phyloP scores from a whole-genome alignment of 2,888 invertebrate genomes.

The Dasypogon diadema region DNA sequence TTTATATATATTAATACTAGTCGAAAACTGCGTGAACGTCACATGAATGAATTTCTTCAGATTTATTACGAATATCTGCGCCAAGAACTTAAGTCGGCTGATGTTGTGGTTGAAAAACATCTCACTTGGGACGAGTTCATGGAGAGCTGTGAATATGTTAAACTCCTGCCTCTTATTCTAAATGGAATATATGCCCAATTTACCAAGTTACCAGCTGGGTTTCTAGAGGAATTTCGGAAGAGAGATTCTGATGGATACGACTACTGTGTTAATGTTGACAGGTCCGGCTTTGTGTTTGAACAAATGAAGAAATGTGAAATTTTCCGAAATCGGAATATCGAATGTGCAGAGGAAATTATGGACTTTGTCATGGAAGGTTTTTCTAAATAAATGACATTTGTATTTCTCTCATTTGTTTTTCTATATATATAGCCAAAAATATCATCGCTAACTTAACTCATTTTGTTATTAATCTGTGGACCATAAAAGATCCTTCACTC shows the following conservation, averaged over 20 bases:
- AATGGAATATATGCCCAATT: slow-evolving; percentile 66
- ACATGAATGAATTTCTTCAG: slow-evolving; percentile 61
- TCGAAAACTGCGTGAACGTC: slow-evolving; percentile 14
- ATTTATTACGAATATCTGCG: slow-evolving; percentile 70
- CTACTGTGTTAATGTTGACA: slow-evolving; percentile 60
- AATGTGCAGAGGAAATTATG: slow-evolving; percentile 34
- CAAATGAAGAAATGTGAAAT: slow-evolving; percentile 16
- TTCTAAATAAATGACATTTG: not conserved
- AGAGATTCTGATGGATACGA: slow-evolving; percentile 60
- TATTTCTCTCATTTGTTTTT: too few relatives aligned
- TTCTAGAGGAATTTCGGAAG: slow-evolving; percentile 59
- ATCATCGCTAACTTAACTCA: too few relatives aligned
- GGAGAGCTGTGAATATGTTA: slow-evolving; percentile 63
- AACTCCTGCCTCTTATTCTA: slow-evolving; percentile 69
- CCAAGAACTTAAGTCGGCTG: slow-evolving; percentile 63
- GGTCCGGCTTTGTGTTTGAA: slow-evolving; percentile 41
- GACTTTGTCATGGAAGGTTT: not conserved
- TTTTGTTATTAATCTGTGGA: too few relatives aligned
- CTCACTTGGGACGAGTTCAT: slow-evolving; percentile 67
- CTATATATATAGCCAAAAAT: too few relatives aligned
- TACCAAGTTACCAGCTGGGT: slow-evolving; percentile 59
- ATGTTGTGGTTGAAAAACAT: slow-evolving; percentile 64
- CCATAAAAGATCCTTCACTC: too few relatives aligned
- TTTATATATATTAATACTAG: slow-evolving; percentile 56
- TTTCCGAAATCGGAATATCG: slow-evolving; percentile 33